These are phyloP conservation scores for Onychostruthus taczanowskii DNA, from an alignment of 2,113 vertebrate genomes.

Conservation along the genomic window DNA sequence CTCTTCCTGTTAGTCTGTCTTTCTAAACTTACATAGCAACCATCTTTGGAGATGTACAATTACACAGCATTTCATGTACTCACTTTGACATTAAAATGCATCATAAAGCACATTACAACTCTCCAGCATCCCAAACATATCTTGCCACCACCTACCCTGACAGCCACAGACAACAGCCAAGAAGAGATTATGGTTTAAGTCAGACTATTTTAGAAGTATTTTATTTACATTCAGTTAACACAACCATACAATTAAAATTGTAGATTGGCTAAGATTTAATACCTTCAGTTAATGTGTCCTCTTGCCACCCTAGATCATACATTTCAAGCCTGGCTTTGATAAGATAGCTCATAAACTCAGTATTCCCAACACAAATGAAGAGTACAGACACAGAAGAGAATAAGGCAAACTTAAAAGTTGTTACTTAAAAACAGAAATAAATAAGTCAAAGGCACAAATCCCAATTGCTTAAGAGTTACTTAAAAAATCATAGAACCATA, in stretches of 20 bases:
- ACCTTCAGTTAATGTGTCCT: neutral
- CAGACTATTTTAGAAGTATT: neutral
- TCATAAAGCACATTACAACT: neutral
- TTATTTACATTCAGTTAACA: neutral
- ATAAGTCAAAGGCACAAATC: neutral
- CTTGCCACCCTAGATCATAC: neutral
- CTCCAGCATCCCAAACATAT: neutral
- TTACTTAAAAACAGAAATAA: neutral
- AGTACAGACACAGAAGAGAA: neutral
- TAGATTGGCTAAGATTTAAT: neutral
- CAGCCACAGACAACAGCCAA: neutral
- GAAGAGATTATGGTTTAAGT: neutral
- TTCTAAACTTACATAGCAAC: neutral
- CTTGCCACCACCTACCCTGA: neutral
- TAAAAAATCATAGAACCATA: neutral
- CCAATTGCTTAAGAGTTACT: neutral
- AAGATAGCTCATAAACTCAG: neutral
- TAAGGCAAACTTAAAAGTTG: neutral
- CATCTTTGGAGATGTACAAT: accelerated
- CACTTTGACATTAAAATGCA: neutral
- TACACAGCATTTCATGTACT: neutral
- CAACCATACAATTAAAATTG: neutral
- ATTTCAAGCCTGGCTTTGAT: neutral
- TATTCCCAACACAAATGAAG: neutral
- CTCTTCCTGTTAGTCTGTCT: neutral